Evolutionary conservation across 2,888 invertebrate genomes (phyloP).

Genomic region (Brachyptera putata): DNA sequence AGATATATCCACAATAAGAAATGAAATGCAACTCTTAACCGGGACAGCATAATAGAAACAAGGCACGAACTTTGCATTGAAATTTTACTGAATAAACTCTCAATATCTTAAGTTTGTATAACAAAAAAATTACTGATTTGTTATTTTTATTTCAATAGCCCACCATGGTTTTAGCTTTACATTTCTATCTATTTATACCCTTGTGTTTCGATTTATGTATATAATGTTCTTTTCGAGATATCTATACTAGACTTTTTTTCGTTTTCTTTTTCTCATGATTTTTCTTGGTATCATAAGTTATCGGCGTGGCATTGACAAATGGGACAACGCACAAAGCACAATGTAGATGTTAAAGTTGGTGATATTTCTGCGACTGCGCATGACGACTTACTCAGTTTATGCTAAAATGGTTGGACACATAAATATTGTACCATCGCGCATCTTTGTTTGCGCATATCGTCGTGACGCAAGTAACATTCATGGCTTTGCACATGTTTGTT

Average conservation of each 20-base stretch:
- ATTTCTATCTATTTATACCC: too few species aligned
- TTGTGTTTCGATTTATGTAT: not conserved
- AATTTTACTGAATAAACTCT: conserved; percentile 12
- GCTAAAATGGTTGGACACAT: not conserved
- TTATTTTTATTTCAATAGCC: conserved; percentile 17
- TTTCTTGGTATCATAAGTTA: not conserved
- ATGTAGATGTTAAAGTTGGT: conserved; percentile 2
- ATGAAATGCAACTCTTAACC: conserved; percentile 1
- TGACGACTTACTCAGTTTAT: conserved; percentile 6
- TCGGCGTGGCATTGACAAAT: not conserved
- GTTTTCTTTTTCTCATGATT: not conserved
- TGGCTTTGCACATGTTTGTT: too few species aligned
- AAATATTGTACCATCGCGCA: not conserved
- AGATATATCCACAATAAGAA: conserved; percentile 18
- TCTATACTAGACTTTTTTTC: too few species aligned
- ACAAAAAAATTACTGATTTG: not conserved
- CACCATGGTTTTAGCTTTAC: conserved; percentile 15
- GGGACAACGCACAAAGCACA: not conserved
- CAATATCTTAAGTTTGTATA: conserved; percentile 18
- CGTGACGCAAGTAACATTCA: too few species aligned
- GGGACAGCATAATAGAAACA: conserved; percentile 11
- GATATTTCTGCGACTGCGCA: not conserved
- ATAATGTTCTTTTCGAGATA: not conserved
- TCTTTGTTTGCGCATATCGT: not conserved
- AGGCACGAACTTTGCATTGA: conserved; percentile 7